A percentile compares a stretch with the other conserved stretches of the same genome.
These are phyloP conservation scores for Paramormyrops kingsleyae DNA, from an alignment of 2,113 vertebrate genomes.

Conservation along the genomic window DNA sequence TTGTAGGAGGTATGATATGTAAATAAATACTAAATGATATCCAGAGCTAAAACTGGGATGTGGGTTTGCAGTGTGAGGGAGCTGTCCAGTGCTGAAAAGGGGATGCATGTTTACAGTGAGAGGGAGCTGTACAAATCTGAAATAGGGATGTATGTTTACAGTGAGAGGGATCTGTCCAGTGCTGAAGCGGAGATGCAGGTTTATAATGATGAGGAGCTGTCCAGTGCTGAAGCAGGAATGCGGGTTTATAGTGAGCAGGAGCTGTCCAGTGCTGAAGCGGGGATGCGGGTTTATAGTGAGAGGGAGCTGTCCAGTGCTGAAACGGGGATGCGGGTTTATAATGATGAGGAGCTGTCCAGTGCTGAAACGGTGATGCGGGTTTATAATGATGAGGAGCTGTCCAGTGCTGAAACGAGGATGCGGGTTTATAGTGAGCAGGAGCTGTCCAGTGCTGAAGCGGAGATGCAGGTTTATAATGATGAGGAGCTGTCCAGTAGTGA, in stretches of 20 bases:
- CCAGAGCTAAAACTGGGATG: not conserved
- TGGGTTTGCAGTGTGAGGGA: not conserved
- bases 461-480: not conserved
- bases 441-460: not conserved
- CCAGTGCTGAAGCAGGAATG: not conserved
- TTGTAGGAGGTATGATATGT: not conserved
- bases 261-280: not conserved
- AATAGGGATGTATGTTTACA: rapidly evolving
- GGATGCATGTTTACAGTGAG: not conserved
- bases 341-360: not conserved
- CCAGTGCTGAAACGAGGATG: not conserved
- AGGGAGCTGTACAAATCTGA: not conserved
- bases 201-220: not conserved
- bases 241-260: not conserved
- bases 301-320: not conserved
- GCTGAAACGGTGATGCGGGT: not conserved
- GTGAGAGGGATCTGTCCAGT: not conserved
- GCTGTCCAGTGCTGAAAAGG: not conserved
- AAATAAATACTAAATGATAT: not conserved
- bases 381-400: not conserved
- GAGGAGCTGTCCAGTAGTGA: not conserved
- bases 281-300: not conserved
- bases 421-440: not conserved
- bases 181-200: not conserved
- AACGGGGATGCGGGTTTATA: not conserved